Conservation (phyloP, 2,797 vertebrate species). For the Argya squamiceps region DNA sequence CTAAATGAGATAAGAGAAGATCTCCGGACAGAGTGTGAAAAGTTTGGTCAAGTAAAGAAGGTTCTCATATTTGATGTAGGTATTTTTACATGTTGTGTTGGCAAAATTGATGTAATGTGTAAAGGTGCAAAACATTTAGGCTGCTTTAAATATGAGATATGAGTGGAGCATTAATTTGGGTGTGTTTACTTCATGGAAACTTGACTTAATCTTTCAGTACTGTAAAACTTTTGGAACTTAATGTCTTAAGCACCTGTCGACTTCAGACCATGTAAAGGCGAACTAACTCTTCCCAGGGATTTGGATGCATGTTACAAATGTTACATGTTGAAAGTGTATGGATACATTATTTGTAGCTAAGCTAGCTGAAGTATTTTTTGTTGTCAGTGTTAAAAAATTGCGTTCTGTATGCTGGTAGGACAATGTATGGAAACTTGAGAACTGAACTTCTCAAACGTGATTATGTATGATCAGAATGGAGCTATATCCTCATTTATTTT, state of each 20-base stretch:
- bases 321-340: not conserved
- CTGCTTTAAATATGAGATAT: too few species aligned
- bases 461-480: not conserved
- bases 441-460: rapidly evolving
- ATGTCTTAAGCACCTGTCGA: not conserved
- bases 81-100: too few species aligned
- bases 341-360: not conserved
- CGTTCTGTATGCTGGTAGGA: not conserved
- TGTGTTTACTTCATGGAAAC: too few species aligned
- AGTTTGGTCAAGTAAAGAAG: too few species aligned
- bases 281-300: not conserved
- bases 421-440: not conserved
- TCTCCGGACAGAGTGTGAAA: too few species aligned
- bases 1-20: too few species aligned
- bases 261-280: not conserved
- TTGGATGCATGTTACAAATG: not conserved
- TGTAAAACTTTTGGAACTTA: not conserved
- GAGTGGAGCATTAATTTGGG: too few species aligned
- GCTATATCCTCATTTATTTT: not conserved
- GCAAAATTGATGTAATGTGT: too few species aligned
- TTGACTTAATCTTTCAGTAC: too few species aligned
- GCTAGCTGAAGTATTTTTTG: not conserved
- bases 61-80: too few species aligned
- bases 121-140: too few species aligned
- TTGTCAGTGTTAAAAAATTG: not conserved